A percentile compares a stretch with the other conserved stretches of the same genome.
These are phyloP conservation scores for Heliothis peltigera DNA, from an alignment of 2,888 invertebrate genomes.

Conservation along the genomic window DNA sequence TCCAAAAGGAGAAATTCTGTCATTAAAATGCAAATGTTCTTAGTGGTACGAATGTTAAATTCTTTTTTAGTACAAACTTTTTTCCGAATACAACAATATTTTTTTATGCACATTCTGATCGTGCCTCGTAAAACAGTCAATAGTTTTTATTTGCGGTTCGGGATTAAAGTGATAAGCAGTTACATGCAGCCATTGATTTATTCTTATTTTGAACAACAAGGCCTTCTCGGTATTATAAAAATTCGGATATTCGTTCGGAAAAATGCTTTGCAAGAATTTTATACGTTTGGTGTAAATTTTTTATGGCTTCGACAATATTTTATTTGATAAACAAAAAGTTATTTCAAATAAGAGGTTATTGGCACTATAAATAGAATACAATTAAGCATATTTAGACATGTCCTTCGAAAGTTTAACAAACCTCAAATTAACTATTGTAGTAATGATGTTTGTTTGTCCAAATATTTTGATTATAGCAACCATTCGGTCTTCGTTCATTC, in stretches of 20 bases:
- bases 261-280: conserved; percentile 2
- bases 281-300: not conserved
- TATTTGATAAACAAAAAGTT: not conserved
- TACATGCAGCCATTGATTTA: conserved; percentile 7
- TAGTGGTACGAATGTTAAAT: not conserved
- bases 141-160: conserved; percentile 20
- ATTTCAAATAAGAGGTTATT: conserved; percentile 2
- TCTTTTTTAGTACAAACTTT: not conserved
- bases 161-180: not conserved
- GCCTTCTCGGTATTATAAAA: conserved; percentile 16
- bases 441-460: conserved; percentile 10
- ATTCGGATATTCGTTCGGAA: conserved; percentile 11
- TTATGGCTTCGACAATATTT: not conserved
- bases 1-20: conserved; percentile 33
- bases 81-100: not conserved
- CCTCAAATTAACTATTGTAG: conserved; percentile 6
- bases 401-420: conserved; percentile 13
- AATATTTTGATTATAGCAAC: conserved; percentile 31
- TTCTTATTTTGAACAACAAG: conserved; percentile 37
- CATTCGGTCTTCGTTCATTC: conserved; percentile 16
- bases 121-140: not conserved
- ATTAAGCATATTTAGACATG: not conserved
- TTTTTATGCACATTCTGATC: not conserved
- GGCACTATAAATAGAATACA: not conserved
- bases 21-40: conserved; percentile 16